Percentiles rank a stretch among this genome's conserved stretches.
These are phyloP conservation scores for Ranitomeya variabilis DNA, from an alignment of 2,113 vertebrate species.

Conservation along the genomic window DNA sequence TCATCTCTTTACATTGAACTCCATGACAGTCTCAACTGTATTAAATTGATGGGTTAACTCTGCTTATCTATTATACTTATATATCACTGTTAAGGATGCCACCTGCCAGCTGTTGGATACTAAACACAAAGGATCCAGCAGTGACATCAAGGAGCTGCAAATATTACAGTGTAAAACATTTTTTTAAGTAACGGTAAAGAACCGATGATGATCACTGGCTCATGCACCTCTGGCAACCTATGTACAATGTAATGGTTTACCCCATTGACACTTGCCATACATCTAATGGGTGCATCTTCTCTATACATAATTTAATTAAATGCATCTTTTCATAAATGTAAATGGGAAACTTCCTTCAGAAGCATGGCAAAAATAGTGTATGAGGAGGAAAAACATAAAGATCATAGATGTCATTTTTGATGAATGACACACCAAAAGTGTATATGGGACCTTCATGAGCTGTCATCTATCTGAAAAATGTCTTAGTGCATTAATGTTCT, in stretches of 20 bases:
- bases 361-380: background rate
- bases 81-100: too few relatives aligned
- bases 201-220: background rate
- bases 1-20: too few relatives aligned
- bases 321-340: background rate
- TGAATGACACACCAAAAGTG: background rate
- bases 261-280: background rate
- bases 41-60: too few relatives aligned
- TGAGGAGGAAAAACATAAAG: background rate
- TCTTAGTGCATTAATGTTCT: background rate
- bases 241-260: background rate
- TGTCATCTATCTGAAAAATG: conserved; percentile 1
- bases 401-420: background rate
- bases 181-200: too few relatives aligned
- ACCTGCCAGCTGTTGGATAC: too few relatives aligned
- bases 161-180: too few relatives aligned
- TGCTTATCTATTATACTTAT: too few relatives aligned
- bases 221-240: background rate
- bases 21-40: too few relatives aligned
- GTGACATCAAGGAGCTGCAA: too few relatives aligned
- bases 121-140: too few relatives aligned
- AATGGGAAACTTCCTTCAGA: background rate
- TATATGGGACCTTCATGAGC: background rate
- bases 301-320: background rate
- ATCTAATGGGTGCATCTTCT: background rate